These are phyloP conservation scores for Cryptoblepharus egeriae DNA, from an alignment of 2,797 vertebrate genomes.

Conservation along the genomic window DNA sequence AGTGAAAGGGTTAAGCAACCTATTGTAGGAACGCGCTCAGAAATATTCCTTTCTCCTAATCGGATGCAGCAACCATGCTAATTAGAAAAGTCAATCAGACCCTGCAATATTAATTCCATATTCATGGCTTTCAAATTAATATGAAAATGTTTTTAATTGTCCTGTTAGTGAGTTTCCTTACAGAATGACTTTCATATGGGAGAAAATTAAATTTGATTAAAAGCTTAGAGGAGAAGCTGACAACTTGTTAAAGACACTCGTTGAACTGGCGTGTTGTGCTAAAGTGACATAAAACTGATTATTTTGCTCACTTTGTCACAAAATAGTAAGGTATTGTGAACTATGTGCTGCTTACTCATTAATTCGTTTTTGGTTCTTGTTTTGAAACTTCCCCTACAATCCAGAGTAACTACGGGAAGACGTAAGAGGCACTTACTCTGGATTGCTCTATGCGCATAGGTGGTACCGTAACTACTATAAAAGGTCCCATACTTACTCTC, in stretches of 20 bases:
- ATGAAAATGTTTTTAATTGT: slow-evolving; percentile 42
- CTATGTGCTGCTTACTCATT: too few relatives aligned
- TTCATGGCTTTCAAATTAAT: slow-evolving; percentile 37
- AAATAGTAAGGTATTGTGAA: too few relatives aligned
- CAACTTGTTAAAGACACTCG: slow-evolving; percentile 14
- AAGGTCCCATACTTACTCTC: too few relatives aligned
- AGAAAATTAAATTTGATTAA: slow-evolving; percentile 32
- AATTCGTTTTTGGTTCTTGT: too few relatives aligned
- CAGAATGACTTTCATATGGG: slow-evolving; percentile 15
- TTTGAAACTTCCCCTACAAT: too few relatives aligned
- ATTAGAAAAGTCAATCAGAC: slow-evolving; percentile 34
- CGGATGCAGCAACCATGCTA: slow-evolving; percentile 25
- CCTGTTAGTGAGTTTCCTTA: slow-evolving; percentile 18
- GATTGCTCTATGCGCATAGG: too few relatives aligned
- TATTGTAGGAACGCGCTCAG: not conserved
- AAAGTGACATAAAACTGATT: not conserved
- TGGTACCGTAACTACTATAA: too few relatives aligned
- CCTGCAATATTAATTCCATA: slow-evolving; percentile 28
- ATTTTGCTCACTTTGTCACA: not conserved
- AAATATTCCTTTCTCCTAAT: slow-evolving; percentile 4
- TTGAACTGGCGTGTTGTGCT: not conserved
- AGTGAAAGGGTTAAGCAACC: slow-evolving; percentile 26
- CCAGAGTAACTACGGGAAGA: too few relatives aligned
- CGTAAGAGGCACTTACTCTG: too few relatives aligned
- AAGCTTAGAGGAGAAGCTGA: not conserved